A percentile compares a stretch with the other conserved stretches of the same genome.
Evolutionary conservation across 2,888 invertebrate species (phyloP).

Genomic region (Alcis repandata): DNA sequence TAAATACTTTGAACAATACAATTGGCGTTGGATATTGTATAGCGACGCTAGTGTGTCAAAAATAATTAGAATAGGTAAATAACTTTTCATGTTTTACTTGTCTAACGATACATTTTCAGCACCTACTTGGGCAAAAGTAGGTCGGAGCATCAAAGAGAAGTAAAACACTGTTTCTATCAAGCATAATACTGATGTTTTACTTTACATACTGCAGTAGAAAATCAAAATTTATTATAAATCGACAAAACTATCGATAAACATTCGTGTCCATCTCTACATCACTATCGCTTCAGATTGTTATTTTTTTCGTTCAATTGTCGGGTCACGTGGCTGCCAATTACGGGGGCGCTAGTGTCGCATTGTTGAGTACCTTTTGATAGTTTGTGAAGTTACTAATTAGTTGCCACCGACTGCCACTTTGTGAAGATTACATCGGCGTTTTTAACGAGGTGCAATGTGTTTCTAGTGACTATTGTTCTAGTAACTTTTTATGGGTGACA

Average conservation of each 20-base stretch:
- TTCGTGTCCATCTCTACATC: background rate
- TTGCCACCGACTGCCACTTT: slow-evolving; percentile 27
- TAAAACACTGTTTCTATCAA: no score
- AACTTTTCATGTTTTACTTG: no score
- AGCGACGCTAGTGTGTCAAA: no score
- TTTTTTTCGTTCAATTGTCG: slow-evolving; percentile 44
- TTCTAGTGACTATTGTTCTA: slow-evolving; percentile 15
- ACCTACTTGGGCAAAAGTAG: no score
- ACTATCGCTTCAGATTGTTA: slow-evolving; percentile 28
- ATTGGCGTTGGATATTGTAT: no score
- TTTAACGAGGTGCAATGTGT: slow-evolving; percentile 25
- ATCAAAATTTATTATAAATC: background rate
- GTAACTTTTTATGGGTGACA: background rate
- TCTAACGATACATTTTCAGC: no score
- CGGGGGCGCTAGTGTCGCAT: slow-evolving; percentile 29
- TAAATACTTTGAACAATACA: no score
- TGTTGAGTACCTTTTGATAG: slow-evolving; percentile 36
- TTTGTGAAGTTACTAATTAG: slow-evolving; percentile 43
- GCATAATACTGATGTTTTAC: no score
- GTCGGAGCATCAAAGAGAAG: no score
- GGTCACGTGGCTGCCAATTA: slow-evolving; percentile 48
- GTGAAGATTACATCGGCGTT: slow-evolving; percentile 25
- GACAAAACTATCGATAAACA: background rate
- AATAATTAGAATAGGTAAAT: no score
- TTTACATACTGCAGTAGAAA: no score